Evolutionary conservation across 2,113 vertebrate genomes (phyloP).

Genomic region (Neopipo cinnamomea): DNA sequence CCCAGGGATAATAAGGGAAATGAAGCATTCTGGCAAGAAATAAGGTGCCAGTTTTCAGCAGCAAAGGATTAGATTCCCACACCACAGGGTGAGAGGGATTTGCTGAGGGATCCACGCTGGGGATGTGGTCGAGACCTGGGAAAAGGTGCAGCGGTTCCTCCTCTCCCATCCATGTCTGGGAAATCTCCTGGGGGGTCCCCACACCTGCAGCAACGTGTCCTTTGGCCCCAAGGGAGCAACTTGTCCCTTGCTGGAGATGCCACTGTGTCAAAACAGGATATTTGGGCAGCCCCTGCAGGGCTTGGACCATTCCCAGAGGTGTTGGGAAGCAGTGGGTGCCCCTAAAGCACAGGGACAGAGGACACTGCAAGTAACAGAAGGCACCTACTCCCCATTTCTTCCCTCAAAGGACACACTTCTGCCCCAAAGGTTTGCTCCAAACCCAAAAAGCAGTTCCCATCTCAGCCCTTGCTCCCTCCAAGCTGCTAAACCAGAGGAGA

Average conservation of each 20-base stretch:
- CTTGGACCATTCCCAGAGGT: background rate
- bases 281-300: background rate
- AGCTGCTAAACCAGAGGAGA: background rate
- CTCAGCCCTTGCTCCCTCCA: background rate
- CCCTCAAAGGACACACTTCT: background rate
- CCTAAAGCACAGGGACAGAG: background rate
- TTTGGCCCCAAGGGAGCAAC: background rate
- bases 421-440: background rate
- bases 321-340: background rate
- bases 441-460: background rate
- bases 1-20: constrained; percentile 34
- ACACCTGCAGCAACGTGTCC: background rate
- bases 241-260: background rate
- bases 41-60: constrained; percentile 13
- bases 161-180: background rate
- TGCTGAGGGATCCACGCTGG: accelerated
- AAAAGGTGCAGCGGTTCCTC: accelerated
- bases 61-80: background rate
- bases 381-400: background rate
- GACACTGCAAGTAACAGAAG: background rate
- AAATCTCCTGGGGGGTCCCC: background rate
- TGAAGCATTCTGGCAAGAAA: constrained; percentile 37
- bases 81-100: background rate
- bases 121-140: background rate
- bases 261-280: background rate